Evolutionary conservation across 2,113 vertebrate genomes (phyloP).

Genomic region (Setophaga coronata): DNA sequence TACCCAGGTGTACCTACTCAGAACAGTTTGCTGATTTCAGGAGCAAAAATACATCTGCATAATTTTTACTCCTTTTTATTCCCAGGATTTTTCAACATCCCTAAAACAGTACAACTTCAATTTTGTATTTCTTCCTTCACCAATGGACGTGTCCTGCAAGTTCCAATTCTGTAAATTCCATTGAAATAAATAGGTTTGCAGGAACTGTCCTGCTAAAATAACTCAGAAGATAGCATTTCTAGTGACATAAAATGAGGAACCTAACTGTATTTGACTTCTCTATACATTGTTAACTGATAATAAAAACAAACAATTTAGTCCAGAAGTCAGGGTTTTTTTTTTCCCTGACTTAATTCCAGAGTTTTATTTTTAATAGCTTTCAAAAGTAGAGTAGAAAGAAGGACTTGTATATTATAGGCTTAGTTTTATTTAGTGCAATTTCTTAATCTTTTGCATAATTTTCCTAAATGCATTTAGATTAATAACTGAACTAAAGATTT

Average conservation of each 20-base stretch:
- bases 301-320: not conserved
- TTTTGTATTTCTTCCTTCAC: not conserved
- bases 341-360: not conserved
- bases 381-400: not conserved
- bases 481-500: not conserved
- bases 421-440: not conserved
- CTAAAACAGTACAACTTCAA: not conserved
- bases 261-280: not conserved
- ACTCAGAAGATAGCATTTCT: not conserved
- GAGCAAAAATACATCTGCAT: not conserved
- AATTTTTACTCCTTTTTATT: not conserved
- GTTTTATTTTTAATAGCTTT: not conserved
- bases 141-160: accelerated
- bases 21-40: not conserved
- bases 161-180: not conserved
- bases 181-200: not conserved
- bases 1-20: not conserved
- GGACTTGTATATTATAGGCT: not conserved
- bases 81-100: not conserved
- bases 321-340: not conserved
- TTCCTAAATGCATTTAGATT: not conserved
- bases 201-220: not conserved
- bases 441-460: not conserved
- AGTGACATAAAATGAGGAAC: not conserved
- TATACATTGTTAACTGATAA: not conserved